These are phyloP conservation scores for Scalopus aquaticus DNA, from an alignment of 2,113 vertebrate genomes.

Conservation along the genomic window DNA sequence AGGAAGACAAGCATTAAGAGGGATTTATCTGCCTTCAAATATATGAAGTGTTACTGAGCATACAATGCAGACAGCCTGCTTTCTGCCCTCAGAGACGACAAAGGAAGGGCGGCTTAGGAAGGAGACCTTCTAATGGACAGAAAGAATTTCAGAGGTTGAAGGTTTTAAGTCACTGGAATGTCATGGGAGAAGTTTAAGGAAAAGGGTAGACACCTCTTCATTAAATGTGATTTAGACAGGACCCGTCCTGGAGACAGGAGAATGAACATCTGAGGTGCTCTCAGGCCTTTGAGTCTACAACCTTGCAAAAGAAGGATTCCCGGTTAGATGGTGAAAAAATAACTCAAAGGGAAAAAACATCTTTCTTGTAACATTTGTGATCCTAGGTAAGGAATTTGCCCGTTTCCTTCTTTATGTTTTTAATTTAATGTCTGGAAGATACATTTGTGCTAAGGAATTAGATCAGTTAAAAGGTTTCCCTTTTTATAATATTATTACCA, in stretches of 20 bases:
- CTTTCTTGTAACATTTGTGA: neutral
- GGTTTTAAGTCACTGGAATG: slow-evolving; percentile 52
- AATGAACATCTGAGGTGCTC: neutral
- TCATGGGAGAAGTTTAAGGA: slow-evolving; percentile 62
- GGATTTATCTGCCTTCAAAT: slow-evolving; percentile 74
- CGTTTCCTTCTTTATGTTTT: slow-evolving; percentile 33
- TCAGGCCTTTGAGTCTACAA: neutral
- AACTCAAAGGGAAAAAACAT: neutral
- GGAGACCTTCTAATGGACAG: slow-evolving; percentile 27
- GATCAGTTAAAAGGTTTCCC: neutral
- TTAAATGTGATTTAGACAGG: slow-evolving; percentile 56
- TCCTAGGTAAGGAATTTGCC: neutral
- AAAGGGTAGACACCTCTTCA: slow-evolving; percentile 52
- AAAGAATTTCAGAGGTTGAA: slow-evolving; percentile 51
- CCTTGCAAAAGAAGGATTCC: neutral
- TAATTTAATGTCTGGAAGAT: neutral
- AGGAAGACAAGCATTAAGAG: slow-evolving; percentile 72
- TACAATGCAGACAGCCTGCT: neutral
- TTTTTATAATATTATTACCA: no score
- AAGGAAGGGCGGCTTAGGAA: slow-evolving; percentile 29
- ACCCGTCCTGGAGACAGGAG: slow-evolving; percentile 7
- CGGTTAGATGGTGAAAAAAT: neutral
- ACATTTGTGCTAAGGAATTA: neutral
- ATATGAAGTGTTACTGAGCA: slow-evolving; percentile 68
- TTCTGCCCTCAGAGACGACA: neutral